Base-by-base conservation (phyloP, 2,888 invertebrate species). In the Sarcophaga variegata region DNA sequence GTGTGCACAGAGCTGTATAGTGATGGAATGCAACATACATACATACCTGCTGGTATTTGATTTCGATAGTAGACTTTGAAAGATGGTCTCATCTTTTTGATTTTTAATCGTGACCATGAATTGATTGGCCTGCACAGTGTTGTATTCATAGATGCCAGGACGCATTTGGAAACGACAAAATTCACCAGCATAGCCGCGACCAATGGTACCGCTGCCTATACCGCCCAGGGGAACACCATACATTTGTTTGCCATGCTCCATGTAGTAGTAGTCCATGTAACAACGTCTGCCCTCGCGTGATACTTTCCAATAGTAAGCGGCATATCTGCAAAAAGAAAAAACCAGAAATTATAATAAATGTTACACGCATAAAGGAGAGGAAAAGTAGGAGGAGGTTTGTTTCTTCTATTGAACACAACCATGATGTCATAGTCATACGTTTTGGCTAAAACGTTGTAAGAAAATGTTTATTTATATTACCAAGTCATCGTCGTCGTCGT, bases 101-200 rank as follows among this genome's bases (percentile, higher is more conserved):
- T 97, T 95, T 92, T 95, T 95, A 88, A 99, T 96, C 81, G 97
- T 97, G 10, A 98, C 95, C 91, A 98, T 97, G 93, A 99, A 99
- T 94, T 98, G 97, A 94, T 98, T 96, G 77, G 97, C 97, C 87
- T 96, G 95, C 17, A 97, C 95, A 8, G 96, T 96, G 89, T 96
- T 95, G 93, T 98, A 97, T 91, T 97, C 97, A 93, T 98, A 98
- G 85, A 97, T 94, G 72, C 98, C 98, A 0, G 99, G 99, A 87
- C 96, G 95, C 91, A 99, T 94, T 93, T 98, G 97, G 93, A 96
- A 99, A 81, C 98, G 95, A 93, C 98, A 98, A 94, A 99, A 99
- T 93, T 98, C 98, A 22, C 99, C 99, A 90, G 96, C 96, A 93
- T 96, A 99, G 5, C 98, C 98, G 78, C 98, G 95, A 3, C 98